Evolutionary conservation across 2,797 vertebrate species (phyloP), one percentile per base, ranked within the genome.

Genomic region (Karalla daura): DNA sequence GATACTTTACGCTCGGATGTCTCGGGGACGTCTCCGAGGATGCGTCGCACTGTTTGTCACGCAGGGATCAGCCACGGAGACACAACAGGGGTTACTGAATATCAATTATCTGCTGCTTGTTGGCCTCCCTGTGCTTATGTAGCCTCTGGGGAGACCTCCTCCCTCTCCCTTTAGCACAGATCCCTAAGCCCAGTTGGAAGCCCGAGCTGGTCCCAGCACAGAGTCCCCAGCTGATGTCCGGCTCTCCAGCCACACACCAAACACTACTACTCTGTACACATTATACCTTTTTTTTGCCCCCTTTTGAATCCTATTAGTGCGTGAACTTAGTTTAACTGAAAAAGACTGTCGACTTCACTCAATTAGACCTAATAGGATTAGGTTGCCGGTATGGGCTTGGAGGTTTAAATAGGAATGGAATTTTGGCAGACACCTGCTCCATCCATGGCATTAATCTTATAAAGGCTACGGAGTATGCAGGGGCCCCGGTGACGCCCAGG

Each of bases 361-460:
- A 95, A 96, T 98, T 98, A 95, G 91, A 83, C 91, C 90, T 97
- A 96, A 98, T 94, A 96, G 95, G 96, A 98, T 97, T 97, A 97
- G 79, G 91, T 89, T 80, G 93, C 90, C 93, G 92, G 93, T 94
- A 94, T 95, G 93, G 90, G 94, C 93, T 65, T 92, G 88, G 89
- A 94, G 92, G 91, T 95, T 96, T 95, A 95, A 96, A 95, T 86
- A 92, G 91, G 86, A 78, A 87, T 92, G 94, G 93, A 94, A 92
- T 88, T 92, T 95, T 96, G 91, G 93, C 94, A 96, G 94, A 95
- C 90, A 95, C 92, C 93, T 94, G 93, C 92, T 95, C 88, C 90
- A 92, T 90, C 89, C 80, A 90, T 86, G 86, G 90, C 90, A 93
- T 93, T 95, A 94, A 95, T 94, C 93, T 93, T 88, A 94, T 95